phyloP scores from a whole-genome alignment of 2,797 vertebrate species.

The Danio aesculapii region DNA sequence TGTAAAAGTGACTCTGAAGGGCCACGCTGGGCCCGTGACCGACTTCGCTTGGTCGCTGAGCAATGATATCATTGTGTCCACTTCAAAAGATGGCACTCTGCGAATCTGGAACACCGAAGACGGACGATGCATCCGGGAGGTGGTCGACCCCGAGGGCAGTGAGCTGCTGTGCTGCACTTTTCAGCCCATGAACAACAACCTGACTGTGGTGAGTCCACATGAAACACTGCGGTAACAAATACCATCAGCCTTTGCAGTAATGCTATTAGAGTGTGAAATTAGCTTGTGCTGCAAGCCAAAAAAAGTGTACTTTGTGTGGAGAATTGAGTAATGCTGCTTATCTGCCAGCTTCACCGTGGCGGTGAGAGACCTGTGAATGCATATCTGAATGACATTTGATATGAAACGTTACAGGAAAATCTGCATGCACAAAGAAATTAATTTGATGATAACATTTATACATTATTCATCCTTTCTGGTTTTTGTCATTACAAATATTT shows the following conservation, averaged over 20 bases:
- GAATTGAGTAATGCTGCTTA: background rate
- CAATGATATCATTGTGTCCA: slow-evolving; percentile 93
- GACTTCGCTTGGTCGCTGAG: slow-evolving; percentile 97
- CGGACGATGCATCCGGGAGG: slow-evolving; percentile 91
- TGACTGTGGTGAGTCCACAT: slow-evolving; percentile 88
- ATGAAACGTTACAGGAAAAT: background rate
- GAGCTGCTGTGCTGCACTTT: slow-evolving; percentile 94
- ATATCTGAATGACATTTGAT: slow-evolving; percentile 7
- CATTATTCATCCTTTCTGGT: background rate
- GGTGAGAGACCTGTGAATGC: background rate
- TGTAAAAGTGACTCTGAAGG: slow-evolving; percentile 87
- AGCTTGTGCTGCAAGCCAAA: background rate
- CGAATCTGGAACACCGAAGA: slow-evolving; percentile 95
- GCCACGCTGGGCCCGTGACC: slow-evolving; percentile 87
- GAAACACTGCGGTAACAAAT: slow-evolving; percentile 6
- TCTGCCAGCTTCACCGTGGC: background rate
- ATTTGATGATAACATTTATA: background rate
- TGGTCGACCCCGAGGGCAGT: slow-evolving; percentile 89
- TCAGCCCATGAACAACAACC: slow-evolving; percentile 96
- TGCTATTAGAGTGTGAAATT: slow-evolving; percentile 3
- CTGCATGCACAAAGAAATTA: background rate
- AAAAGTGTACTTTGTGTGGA: background rate
- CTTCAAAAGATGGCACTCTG: slow-evolving; percentile 90
- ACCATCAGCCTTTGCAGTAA: background rate
- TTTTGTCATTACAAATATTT: background rate